Evolutionary conservation across 2,888 invertebrate genomes (phyloP).

Genomic region (Rhaphigaster nebulosa): DNA sequence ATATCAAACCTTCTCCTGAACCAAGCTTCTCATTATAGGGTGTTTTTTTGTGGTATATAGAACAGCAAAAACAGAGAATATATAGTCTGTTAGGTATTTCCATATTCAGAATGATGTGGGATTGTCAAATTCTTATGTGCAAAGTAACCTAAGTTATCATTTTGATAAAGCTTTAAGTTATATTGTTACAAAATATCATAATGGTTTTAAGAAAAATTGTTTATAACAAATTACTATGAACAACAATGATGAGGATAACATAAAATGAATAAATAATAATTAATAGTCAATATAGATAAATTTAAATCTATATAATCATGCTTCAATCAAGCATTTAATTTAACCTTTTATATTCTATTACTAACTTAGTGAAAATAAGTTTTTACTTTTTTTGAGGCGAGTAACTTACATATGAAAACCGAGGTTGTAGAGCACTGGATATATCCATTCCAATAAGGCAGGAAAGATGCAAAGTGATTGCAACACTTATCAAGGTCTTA

Average conservation of each 20-base stretch:
- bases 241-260: neutral
- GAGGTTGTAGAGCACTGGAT: conserved; percentile 70
- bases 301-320: neutral
- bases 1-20: too few species aligned
- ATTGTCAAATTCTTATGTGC: too few species aligned
- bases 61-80: too few species aligned
- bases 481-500: conserved; percentile 71
- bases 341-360: neutral
- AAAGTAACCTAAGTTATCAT: too few species aligned
- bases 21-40: too few species aligned
- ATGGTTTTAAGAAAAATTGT: neutral
- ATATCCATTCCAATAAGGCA: conserved; percentile 71
- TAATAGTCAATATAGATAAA: neutral
- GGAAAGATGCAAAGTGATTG: conserved; percentile 72
- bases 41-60: too few species aligned
- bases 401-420: conserved; percentile 67
- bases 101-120: too few species aligned
- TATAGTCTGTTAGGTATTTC: too few species aligned
- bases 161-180: neutral
- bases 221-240: neutral
- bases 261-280: neutral
- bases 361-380: neutral
- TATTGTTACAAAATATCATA: neutral
- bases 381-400: neutral
- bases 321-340: neutral